Percentiles rank a stretch among this genome's conserved stretches.
Evolutionary conservation across 2,888 invertebrate species (phyloP).

Genomic region (Himalopsyche japonica): DNA sequence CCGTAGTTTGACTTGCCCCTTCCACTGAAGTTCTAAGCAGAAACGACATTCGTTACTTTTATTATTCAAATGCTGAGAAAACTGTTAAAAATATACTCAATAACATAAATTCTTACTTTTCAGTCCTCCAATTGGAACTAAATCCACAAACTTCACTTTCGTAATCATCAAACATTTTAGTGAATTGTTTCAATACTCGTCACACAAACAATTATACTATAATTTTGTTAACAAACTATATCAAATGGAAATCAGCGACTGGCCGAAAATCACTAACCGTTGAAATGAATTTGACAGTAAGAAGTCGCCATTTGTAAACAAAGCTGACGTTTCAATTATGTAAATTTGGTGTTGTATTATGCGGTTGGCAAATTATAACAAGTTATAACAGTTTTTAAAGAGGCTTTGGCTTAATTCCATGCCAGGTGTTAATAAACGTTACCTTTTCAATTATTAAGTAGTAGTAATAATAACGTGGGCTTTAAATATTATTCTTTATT

Average conservation of each 20-base stretch:
- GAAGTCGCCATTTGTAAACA: not conserved
- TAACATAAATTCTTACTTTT: slow-evolving; percentile 5
- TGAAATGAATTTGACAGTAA: not conserved
- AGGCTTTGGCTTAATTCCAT: too few relatives aligned
- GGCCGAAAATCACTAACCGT: not conserved
- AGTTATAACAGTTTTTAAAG: too few relatives aligned
- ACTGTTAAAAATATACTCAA: too few relatives aligned
- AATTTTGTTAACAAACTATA: not conserved
- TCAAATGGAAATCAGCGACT: not conserved
- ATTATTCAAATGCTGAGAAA: too few relatives aligned
- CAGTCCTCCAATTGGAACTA: slow-evolving; percentile 21
- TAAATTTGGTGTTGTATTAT: not conserved
- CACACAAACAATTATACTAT: not conserved
- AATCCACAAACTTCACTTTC: slow-evolving; percentile 29
- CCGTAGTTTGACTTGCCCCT: slow-evolving; percentile 15
- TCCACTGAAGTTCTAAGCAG: slow-evolving; percentile 13
- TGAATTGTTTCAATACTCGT: not conserved
- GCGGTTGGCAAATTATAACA: too few relatives aligned
- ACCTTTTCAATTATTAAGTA: too few relatives aligned
- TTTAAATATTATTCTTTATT: too few relatives aligned
- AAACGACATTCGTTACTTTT: not conserved
- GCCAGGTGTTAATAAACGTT: too few relatives aligned
- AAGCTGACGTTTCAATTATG: not conserved
- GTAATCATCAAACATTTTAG: slow-evolving; percentile 21
- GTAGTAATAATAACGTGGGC: too few relatives aligned